Conservation (phyloP, 2,888 invertebrate genomes). For the Hemistola chrysoprasaria region DNA sequence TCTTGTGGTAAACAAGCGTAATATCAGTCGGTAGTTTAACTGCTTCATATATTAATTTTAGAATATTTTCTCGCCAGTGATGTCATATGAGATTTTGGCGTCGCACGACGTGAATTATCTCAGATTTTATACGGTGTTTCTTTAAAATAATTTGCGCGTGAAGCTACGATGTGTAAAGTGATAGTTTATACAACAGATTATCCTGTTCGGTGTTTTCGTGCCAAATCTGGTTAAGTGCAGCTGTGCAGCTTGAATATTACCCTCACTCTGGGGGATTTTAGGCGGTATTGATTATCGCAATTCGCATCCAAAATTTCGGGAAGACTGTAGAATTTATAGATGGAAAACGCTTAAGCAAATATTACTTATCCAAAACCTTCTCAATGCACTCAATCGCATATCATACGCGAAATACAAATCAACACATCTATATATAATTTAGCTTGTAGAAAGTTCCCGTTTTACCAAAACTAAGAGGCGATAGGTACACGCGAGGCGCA, state of each 20-base stretch:
- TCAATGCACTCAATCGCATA: no score
- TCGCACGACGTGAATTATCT: constrained; percentile 12
- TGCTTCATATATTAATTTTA: constrained; percentile 43
- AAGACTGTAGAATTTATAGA: no score
- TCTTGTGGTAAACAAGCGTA: constrained; percentile 26
- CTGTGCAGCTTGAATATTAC: neutral
- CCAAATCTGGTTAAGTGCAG: constrained; percentile 7
- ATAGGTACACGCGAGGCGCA: constrained; percentile 40
- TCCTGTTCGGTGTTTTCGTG: constrained; percentile 6
- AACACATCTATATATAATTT: no score
- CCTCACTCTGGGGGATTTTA: no score
- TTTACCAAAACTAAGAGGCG: constrained; percentile 49
- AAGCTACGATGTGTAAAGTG: no score
- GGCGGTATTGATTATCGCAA: no score
- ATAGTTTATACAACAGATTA: constrained; percentile 31
- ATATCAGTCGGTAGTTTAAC: constrained; percentile 25
- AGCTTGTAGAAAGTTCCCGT: constrained; percentile 51
- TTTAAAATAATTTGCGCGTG: constrained; percentile 20
- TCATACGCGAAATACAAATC: no score
- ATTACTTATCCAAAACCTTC: no score
- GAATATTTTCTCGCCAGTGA: constrained; percentile 36
- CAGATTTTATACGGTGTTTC: constrained; percentile 17
- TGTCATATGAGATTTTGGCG: constrained; percentile 39
- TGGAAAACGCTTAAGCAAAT: no score
- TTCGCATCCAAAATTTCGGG: no score